phyloP scores from a whole-genome alignment of 2,113 vertebrate genomes.

The Sebastes schlegelii region DNA sequence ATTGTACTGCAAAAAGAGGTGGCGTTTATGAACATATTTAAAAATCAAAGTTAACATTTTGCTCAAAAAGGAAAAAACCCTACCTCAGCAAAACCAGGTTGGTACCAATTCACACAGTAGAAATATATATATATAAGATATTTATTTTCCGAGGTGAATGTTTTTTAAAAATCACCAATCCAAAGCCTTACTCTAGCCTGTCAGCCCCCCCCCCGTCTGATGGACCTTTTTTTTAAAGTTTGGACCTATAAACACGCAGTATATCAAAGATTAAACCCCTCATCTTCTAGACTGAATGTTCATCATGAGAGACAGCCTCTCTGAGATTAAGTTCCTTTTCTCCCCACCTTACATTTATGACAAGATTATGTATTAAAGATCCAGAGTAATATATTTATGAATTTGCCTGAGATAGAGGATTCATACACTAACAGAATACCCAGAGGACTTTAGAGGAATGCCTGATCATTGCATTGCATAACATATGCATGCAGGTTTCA shows the following conservation, averaged over 20 bases:
- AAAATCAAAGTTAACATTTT: constrained; percentile 73
- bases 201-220: constrained; percentile 66
- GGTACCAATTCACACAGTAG: constrained; percentile 78
- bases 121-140: constrained; percentile 78
- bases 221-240: constrained; percentile 67
- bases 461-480: constrained; percentile 32
- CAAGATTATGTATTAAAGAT: constrained; percentile 65
- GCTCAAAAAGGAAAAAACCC: constrained; percentile 82
- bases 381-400: constrained; percentile 77
- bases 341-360: constrained; percentile 47
- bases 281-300: constrained; percentile 73
- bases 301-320: constrained; percentile 58
- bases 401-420: constrained; percentile 57
- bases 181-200: constrained; percentile 87
- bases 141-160: constrained; percentile 88
- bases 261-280: constrained; percentile 72
- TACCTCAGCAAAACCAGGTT: constrained; percentile 95
- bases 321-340: constrained; percentile 66
- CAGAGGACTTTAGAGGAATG: constrained; percentile 34
- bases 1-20: constrained; percentile 72
- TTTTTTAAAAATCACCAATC: constrained; percentile 83
- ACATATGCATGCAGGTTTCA: constrained; percentile 43
- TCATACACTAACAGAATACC: constrained; percentile 30
- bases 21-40: constrained; percentile 81
- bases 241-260: constrained; percentile 78